A percentile compares a stretch with the other conserved stretches of the same genome.
These are phyloP conservation scores for Catharus minimus DNA, from an alignment of 2,113 vertebrate species.

Conservation along the genomic window DNA sequence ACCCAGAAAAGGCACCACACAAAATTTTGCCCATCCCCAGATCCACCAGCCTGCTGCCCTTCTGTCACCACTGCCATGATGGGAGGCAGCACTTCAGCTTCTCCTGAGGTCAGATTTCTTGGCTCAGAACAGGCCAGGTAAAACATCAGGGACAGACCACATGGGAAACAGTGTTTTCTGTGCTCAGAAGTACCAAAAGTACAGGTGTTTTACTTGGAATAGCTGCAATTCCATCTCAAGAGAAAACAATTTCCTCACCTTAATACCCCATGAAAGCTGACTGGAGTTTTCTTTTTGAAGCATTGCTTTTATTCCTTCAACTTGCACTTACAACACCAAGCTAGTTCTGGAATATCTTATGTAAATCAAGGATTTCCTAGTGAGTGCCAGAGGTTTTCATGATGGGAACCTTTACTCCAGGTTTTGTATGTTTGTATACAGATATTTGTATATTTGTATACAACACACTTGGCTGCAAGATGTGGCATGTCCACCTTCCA, in stretches of 20 bases:
- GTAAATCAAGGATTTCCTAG: not conserved
- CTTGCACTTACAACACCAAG: not conserved
- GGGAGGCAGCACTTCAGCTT: not conserved
- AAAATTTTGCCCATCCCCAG: not conserved
- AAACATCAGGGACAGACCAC: not conserved
- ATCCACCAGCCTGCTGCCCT: fast-evolving
- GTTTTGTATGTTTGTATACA: not conserved
- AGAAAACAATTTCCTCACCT: not conserved
- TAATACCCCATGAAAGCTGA: not conserved
- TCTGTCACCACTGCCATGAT: not conserved
- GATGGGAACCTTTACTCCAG: not conserved
- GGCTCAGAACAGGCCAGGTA: not conserved
- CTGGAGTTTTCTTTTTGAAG: not conserved
- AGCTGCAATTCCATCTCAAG: not conserved
- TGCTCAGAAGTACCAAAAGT: not conserved
- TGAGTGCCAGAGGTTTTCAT: not conserved
- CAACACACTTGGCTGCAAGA: not conserved
- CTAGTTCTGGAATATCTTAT: not conserved
- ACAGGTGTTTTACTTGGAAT: not conserved
- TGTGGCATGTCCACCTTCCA: not conserved
- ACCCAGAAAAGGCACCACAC: not conserved
- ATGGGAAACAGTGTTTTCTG: not conserved
- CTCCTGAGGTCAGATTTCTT: not conserved
- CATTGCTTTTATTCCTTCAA: not conserved
- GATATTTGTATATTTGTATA: not conserved